phyloP scores from a whole-genome alignment of 2,888 invertebrate genomes.

The Hirtodrosophila trivittata region DNA sequence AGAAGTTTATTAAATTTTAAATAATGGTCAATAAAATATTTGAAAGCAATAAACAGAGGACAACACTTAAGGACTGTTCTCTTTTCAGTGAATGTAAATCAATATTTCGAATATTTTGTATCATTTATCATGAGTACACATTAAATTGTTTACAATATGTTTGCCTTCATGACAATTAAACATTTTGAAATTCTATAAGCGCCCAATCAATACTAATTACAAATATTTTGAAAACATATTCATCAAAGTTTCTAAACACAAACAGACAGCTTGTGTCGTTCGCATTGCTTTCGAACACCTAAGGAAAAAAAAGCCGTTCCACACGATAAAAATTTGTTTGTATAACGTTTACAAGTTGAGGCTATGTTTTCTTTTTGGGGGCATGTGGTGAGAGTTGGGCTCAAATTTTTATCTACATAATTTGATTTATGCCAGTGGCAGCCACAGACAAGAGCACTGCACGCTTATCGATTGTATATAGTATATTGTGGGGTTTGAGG shows the following conservation, averaged over 20 bases:
- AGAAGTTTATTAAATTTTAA: no score
- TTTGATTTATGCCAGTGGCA: slow-evolving; percentile 63
- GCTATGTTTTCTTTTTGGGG: no score
- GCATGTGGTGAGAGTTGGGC: background rate
- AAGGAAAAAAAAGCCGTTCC: slow-evolving; percentile 1
- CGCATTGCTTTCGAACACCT: no score
- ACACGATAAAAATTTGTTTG: slow-evolving; percentile 30
- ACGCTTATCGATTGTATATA: slow-evolving; percentile 47
- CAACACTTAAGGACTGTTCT: background rate
- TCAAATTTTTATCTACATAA: slow-evolving; percentile 54
- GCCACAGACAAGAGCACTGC: slow-evolving; percentile 26
- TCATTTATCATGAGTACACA: no score
- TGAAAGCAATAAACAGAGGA: background rate
- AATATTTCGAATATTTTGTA: no score
- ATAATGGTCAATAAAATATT: no score
- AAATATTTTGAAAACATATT: no score
- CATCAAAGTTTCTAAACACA: background rate
- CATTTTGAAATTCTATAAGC: no score
- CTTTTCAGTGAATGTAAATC: no score
- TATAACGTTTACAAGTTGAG: slow-evolving; percentile 34
- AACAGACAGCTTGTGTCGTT: slow-evolving; percentile 20
- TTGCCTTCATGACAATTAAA: no score
- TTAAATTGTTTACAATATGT: no score
- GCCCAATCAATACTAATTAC: background rate
- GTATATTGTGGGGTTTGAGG: slow-evolving; percentile 3